Conservation (phyloP, 2,888 invertebrate species). For the Melieria omissa region DNA sequence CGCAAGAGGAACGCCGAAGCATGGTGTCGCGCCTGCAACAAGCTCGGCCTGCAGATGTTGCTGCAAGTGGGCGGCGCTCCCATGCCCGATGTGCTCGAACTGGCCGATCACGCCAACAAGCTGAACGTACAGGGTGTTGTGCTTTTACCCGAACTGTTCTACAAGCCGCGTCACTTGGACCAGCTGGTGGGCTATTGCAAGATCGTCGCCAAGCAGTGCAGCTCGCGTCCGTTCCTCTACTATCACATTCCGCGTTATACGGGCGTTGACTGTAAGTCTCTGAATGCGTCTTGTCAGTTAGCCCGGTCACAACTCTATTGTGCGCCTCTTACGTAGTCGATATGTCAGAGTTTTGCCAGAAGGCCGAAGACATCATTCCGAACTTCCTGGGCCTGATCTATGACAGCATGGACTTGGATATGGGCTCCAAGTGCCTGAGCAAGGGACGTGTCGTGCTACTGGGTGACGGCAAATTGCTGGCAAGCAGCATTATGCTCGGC, state of each 20-base stretch:
- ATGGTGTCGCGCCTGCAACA: slow-evolving; percentile 72
- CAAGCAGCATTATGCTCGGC: slow-evolving; percentile 75
- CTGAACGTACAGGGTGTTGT: slow-evolving; percentile 76
- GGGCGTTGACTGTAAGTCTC: slow-evolving; percentile 75
- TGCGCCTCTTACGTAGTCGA: slow-evolving; percentile 69
- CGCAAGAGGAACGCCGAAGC: slow-evolving; percentile 74
- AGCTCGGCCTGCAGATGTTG: slow-evolving; percentile 72
- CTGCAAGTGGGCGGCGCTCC: slow-evolving; percentile 79
- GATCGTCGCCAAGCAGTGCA: slow-evolving; percentile 76
- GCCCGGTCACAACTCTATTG: background rate
- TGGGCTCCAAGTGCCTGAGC: slow-evolving; percentile 72
- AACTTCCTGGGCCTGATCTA: slow-evolving; percentile 84
- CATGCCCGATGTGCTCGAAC: slow-evolving; percentile 73
- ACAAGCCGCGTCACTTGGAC: slow-evolving; percentile 72
- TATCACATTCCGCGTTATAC: slow-evolving; percentile 83
- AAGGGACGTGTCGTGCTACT: slow-evolving; percentile 71
- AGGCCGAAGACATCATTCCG: slow-evolving; percentile 73
- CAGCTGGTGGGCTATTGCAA: slow-evolving; percentile 76
- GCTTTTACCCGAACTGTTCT: slow-evolving; percentile 81
- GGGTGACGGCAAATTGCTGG: slow-evolving; percentile 74
- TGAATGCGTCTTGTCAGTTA: background rate
- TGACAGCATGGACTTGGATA: slow-evolving; percentile 77
- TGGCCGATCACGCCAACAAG: slow-evolving; percentile 73
- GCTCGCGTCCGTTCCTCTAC: slow-evolving; percentile 80
- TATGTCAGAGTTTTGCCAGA: slow-evolving; percentile 76